Evolutionary conservation across 2,113 vertebrate species (phyloP).

Genomic region (Syngnathus scovelli): DNA sequence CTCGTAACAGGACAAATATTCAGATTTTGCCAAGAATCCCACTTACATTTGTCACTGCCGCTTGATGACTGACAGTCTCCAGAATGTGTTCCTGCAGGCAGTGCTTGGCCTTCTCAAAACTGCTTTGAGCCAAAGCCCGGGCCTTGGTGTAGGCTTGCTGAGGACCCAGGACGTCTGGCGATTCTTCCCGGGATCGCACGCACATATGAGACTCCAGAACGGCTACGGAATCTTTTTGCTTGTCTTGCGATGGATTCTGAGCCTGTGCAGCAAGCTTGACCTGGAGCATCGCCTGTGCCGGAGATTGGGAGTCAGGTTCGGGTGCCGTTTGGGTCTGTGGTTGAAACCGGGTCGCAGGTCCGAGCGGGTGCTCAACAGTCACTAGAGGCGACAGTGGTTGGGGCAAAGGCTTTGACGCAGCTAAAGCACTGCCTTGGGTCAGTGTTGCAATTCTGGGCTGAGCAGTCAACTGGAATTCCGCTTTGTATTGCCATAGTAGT

Average conservation of each 20-base stretch:
- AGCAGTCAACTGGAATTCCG: background rate
- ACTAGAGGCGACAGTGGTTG: constrained; percentile 20
- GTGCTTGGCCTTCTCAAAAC: constrained; percentile 72
- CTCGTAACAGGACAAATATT: background rate
- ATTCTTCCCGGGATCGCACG: constrained; percentile 36
- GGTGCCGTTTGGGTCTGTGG: background rate
- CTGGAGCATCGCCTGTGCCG: constrained; percentile 21
- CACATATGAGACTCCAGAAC: constrained; percentile 16
- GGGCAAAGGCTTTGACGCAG: background rate
- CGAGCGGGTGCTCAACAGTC: constrained; percentile 5
- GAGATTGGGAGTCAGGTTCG: constrained; percentile 14
- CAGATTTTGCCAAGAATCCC: background rate
- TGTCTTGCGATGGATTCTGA: constrained; percentile 2
- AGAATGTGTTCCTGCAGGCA: constrained; percentile 71
- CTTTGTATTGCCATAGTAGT: background rate
- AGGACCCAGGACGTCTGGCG: constrained; percentile 51
- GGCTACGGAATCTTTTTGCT: constrained; percentile 23
- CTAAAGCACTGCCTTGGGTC: background rate
- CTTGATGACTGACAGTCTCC: constrained; percentile 61
- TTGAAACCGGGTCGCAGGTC: background rate
- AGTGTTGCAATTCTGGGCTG: constrained; percentile 3
- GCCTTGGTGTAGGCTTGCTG: constrained; percentile 64
- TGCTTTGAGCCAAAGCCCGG: constrained; percentile 65
- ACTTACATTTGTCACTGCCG: constrained; percentile 57
- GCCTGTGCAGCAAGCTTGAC: background rate